Base-by-base conservation (phyloP, 2,888 invertebrate genomes). In the Drosophila paracracens region DNA sequence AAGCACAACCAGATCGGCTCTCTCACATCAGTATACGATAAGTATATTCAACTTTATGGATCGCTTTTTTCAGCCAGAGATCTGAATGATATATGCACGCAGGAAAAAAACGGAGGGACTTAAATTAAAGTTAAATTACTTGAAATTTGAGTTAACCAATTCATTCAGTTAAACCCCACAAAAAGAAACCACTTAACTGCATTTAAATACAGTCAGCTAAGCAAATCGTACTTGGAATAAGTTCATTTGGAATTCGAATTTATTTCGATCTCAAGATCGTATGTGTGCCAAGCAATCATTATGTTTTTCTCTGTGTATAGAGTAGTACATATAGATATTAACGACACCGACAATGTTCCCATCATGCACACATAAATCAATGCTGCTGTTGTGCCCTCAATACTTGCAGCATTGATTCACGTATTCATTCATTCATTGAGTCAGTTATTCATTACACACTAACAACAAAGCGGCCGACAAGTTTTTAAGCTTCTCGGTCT, bases 301-400 rank as follows among this genome's bases (percentile, higher is more conserved):
- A 27, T 18, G 27, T 54, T 56, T 56, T 18, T 8, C 38, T 3
- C 27, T 29, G 38, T 56, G 56, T 56, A 38, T 16, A 0, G 38
- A 38, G 56, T 38, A n/a, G 60, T 58, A 54, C 38, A 75, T 66
- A 64, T 33, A 59, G 51, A 58, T 72, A 69, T 73, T 40, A 72
- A 25, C 56, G 58, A 57, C 63, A 67, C 57, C 57, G 51, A 60
- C 66, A 61, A 58, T 58, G 59, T 57, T 66, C 66, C 62, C 81
- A 80, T 70, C 60, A 58, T 78, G 82, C 48, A 70, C 79, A 64
- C 85, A 85, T 85, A 85, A 85, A 89, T 85, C 89, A 85, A 89
- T 89, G 85, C 53, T 73, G 67, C 43, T 63, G 69, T 54, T 53
- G 29, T 89, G 88, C 86, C 88, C 89, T 70, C 85, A 78, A 80